Evolutionary conservation across 2,113 vertebrate genomes (phyloP), one percentile per base, ranked within the genome.

Genomic region (Penelope pileata): DNA sequence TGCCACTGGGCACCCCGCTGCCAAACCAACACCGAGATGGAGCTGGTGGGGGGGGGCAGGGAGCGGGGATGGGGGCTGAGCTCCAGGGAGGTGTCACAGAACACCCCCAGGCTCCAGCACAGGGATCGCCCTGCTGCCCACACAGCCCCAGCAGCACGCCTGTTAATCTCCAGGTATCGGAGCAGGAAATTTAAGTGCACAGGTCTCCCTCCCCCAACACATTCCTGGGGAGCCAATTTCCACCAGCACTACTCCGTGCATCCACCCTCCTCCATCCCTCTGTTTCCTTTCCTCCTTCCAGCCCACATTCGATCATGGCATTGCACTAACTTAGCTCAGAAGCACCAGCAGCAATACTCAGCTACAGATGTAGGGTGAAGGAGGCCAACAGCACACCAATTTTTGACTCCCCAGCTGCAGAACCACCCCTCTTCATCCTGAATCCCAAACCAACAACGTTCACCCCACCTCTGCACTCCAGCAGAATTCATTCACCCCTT

Each of bases 221-320:
- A 0, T 7, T 40, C 23, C 4, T 0, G 2, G 19, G 16, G 38
- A 70, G 21, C 26, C 60, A 36, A 0, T 18, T 56, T n/a, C 8
- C 23, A 36, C 10, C 36, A 11, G 40, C 0, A 0, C 47, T 42
- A 18, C 29, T 30, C 60, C n/a, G 70, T 0, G 3, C 23, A 16
- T 4, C 2, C 29, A 58, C 7, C 21, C 27, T 19, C 1, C 3
- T 12, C 62, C 54, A 23, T 18, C 76, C 48, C 75, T 16, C 42
- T 0, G 4, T 6, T 86, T 23, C 58, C 43, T 76, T 40, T 63
- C 48, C 6, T 34, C 67, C 3, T 0, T 22, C 42, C 9, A 53
- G 7, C 6, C 51, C 36, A 30, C 32, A 3, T 5, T 26, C 11
- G 54, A n/a, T 4, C 67, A 42, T 13, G 10, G 0, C 40, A 1